A percentile compares a stretch with the other conserved stretches of the same genome.
Evolutionary conservation across 2,797 vertebrate genomes (phyloP).

Genomic region (Galago senegalensis): DNA sequence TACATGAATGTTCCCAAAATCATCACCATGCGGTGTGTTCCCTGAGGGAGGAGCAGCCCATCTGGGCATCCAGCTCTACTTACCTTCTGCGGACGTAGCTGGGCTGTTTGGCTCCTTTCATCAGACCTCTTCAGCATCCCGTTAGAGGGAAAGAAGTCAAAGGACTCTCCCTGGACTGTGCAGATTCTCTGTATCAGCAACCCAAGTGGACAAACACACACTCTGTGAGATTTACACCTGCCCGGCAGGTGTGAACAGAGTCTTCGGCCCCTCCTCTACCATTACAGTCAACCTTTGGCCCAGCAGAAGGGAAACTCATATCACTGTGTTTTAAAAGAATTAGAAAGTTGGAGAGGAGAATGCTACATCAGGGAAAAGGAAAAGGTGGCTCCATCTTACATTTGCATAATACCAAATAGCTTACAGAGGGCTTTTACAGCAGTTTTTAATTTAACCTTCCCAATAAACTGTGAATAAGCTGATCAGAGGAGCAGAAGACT

Average conservation of each 20-base stretch:
- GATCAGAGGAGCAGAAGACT: background rate
- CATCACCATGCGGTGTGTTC: background rate
- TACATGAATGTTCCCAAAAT: background rate
- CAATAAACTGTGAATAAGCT: no score
- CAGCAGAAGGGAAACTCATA: background rate
- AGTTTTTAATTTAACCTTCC: background rate
- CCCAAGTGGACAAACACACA: background rate
- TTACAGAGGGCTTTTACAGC: background rate
- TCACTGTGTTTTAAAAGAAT: background rate
- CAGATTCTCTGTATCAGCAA: background rate
- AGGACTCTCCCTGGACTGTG: background rate
- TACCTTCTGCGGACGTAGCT: background rate
- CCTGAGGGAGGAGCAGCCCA: background rate
- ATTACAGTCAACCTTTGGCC: background rate
- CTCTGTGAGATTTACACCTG: background rate
- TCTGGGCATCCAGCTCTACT: rapidly evolving
- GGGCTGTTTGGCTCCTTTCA: background rate
- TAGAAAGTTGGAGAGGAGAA: background rate
- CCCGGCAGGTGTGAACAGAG: background rate
- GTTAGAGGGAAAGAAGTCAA: background rate
- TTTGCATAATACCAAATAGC: background rate
- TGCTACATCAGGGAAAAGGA: background rate
- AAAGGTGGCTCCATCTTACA: no score
- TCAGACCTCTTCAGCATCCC: background rate
- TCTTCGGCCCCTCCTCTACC: background rate